Conservation (phyloP, 2,888 invertebrate species). For the Carabus problematicus region DNA sequence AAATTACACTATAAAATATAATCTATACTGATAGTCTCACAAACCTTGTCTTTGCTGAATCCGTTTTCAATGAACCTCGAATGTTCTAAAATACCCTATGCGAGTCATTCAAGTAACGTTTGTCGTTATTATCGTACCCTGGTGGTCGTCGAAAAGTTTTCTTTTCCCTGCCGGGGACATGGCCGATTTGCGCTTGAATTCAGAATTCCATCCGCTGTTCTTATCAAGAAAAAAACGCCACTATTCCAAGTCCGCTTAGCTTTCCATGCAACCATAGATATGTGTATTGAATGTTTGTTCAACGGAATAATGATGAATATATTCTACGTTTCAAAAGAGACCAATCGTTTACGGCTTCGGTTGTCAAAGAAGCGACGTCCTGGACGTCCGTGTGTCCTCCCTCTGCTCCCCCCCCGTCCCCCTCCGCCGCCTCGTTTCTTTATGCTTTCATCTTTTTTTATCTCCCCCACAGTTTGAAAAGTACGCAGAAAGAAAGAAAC, state of each 20-base stretch:
- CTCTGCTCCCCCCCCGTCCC: no score
- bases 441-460: slow-evolving; percentile 42
- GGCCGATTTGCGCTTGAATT: slow-evolving; percentile 22
- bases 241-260: slow-evolving; percentile 29
- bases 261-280: slow-evolving; percentile 18
- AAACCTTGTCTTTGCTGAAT: no score
- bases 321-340: slow-evolving; percentile 24
- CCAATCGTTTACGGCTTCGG: slow-evolving; percentile 49
- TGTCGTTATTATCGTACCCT: not conserved
- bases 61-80: no score
- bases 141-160: not conserved
- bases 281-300: slow-evolving; percentile 33
- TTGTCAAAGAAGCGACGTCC: slow-evolving; percentile 38
- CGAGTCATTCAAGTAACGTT: not conserved
- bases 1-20: no score
- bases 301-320: slow-evolving; percentile 43
- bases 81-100: not conserved
- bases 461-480: slow-evolving; percentile 38
- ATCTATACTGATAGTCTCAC: no score
- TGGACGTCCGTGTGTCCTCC: slow-evolving; percentile 29
- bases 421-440: slow-evolving; percentile 14
- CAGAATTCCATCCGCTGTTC: not conserved
- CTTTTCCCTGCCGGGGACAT: not conserved
- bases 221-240: no score
- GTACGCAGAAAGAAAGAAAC: slow-evolving; percentile 47